Percentiles rank a stretch among this genome's conserved stretches.
These are phyloP conservation scores for Euthynnus affinis DNA, from an alignment of 2,797 vertebrate genomes.

Conservation along the genomic window DNA sequence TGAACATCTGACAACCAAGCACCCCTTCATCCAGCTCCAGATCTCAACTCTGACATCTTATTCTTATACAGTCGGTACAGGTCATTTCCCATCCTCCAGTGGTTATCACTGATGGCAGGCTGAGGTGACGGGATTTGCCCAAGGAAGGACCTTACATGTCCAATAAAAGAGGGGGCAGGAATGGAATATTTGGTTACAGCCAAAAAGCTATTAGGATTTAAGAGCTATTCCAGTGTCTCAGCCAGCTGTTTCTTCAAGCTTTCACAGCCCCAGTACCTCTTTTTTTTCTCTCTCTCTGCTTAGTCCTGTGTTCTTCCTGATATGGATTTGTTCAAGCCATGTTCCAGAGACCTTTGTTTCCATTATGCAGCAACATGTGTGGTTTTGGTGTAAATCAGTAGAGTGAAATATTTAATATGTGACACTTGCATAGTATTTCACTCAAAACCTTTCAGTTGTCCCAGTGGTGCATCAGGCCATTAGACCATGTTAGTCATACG, in stretches of 20 bases:
- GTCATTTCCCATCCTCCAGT: too few relatives aligned
- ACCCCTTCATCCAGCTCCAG: not conserved
- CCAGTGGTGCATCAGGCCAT: conserved; percentile 1
- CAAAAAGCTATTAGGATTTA: conserved; percentile 6
- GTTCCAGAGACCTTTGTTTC: conserved; percentile 12
- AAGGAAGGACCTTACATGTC: not conserved
- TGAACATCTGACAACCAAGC: conserved; percentile 7
- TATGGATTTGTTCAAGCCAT: conserved; percentile 17
- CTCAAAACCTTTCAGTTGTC: not conserved
- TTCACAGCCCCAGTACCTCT: not conserved
- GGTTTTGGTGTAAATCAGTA: conserved; percentile 25
- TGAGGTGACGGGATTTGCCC: conserved; percentile 25
- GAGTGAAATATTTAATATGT: conserved; percentile 23
- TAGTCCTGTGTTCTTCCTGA: conserved; percentile 27
- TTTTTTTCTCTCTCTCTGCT: conserved; percentile 36
- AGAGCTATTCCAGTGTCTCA: too few relatives aligned
- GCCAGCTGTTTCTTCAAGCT: too few relatives aligned
- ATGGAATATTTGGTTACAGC: conserved; percentile 44
- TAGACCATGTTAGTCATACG: conserved; percentile 1
- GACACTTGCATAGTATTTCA: conserved; percentile 7
- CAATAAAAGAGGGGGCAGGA: too few relatives aligned
- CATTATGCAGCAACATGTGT: conserved; percentile 6
- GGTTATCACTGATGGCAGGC: not conserved
- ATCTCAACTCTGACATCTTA: too few relatives aligned
- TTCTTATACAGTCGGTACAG: too few relatives aligned